These are phyloP conservation scores for Protaetia brevitarsis DNA, from an alignment of 1,140 invertebrate genomes.

Conservation along the genomic window DNA sequence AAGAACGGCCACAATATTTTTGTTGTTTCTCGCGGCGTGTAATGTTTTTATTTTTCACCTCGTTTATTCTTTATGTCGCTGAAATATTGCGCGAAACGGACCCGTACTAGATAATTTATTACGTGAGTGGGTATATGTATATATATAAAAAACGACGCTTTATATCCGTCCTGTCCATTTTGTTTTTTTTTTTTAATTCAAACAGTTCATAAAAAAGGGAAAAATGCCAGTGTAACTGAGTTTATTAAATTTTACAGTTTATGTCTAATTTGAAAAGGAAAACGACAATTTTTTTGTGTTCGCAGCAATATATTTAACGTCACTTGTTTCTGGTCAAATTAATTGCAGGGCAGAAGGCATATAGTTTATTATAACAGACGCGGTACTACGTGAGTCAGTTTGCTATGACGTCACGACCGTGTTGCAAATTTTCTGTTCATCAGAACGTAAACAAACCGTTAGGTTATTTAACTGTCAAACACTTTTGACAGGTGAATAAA, in stretches of 20 bases:
- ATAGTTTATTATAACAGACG: no score
- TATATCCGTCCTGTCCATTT: slow-evolving; percentile 12
- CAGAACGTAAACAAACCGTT: no score
- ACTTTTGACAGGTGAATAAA: no score
- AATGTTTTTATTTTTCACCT: slow-evolving; percentile 16
- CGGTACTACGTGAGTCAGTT: no score
- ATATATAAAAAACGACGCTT: slow-evolving; percentile 6
- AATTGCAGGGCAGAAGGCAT: no score
- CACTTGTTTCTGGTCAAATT: no score
- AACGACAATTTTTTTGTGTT: background rate
- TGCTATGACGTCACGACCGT: no score
- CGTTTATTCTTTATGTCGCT: slow-evolving; percentile 9
- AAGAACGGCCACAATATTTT: background rate
- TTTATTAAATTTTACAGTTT: slow-evolving; percentile 3
- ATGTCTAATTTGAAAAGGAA: background rate
- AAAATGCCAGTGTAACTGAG: background rate
- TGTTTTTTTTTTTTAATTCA: slow-evolving; percentile 1
- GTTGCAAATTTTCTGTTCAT: no score
- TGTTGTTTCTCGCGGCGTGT: slow-evolving; percentile 5
- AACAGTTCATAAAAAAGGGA: slow-evolving; percentile 10
- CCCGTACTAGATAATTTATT: slow-evolving; percentile 10
- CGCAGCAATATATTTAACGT: no score
- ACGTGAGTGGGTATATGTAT: background rate
- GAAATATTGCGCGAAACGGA: slow-evolving; percentile 3
- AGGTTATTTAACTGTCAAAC: no score